Evolutionary conservation across 1,140 invertebrate genomes (phyloP).

Genomic region (Oreohelix idahoensis): DNA sequence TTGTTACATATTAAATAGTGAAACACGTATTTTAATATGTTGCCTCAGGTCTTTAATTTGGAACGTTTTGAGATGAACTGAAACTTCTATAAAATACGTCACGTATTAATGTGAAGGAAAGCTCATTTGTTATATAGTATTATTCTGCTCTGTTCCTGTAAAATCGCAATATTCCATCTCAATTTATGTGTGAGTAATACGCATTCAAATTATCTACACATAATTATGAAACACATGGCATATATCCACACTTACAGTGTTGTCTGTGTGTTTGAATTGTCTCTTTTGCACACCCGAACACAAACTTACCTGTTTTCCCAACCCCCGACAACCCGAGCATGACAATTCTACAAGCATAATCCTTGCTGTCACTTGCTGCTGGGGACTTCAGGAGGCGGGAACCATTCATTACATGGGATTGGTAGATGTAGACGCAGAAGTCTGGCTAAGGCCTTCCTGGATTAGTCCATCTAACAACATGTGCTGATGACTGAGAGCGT

Average conservation of each 20-base stretch:
- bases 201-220: neutral
- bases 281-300: neutral
- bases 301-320: slow-evolving; percentile 55
- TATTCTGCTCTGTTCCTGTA: neutral
- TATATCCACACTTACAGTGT: neutral
- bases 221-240: no score
- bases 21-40: no score
- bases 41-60: no score
- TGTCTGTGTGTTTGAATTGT: neutral
- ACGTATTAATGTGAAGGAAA: no score
- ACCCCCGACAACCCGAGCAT: slow-evolving; percentile 53
- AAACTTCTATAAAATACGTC: no score
- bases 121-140: no score
- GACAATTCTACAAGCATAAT: slow-evolving; percentile 51
- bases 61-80: no score
- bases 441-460: no score
- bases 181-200: neutral
- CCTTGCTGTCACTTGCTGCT: slow-evolving; percentile 34
- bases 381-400: slow-evolving; percentile 28
- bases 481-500: no score
- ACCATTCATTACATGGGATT: slow-evolving; percentile 34
- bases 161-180: neutral
- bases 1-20: no score
- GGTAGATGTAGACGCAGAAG: no score
- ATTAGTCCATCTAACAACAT: no score